Conservation (phyloP, 1,140 invertebrate species). For the Fopius arisanus region DNA sequence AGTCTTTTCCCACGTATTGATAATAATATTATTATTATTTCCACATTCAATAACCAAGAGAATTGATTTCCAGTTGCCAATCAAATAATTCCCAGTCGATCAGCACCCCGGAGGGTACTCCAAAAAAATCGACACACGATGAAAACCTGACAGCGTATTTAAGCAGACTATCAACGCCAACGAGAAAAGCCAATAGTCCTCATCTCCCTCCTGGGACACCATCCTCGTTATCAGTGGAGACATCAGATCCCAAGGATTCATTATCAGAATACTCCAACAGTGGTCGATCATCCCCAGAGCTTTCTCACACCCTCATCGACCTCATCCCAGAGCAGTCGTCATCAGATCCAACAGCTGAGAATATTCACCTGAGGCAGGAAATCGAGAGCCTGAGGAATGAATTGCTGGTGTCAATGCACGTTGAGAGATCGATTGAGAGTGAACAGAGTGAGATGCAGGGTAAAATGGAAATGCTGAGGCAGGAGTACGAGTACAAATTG, state of each 20-base stretch:
- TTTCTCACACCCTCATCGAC: conserved; percentile 31
- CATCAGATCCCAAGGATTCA: conserved; percentile 47
- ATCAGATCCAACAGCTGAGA: conserved; percentile 42
- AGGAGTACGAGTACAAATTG: conserved; percentile 32
- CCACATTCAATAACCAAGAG: too few relatives aligned
- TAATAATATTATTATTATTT: too few relatives aligned
- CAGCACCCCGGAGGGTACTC: neutral
- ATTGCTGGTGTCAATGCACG: conserved; percentile 64
- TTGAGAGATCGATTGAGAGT: conserved; percentile 66
- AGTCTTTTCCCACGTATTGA: too few relatives aligned
- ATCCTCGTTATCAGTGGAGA: conserved; percentile 44
- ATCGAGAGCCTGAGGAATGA: conserved; percentile 68
- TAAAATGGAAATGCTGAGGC: conserved; percentile 21
- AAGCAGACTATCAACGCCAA: conserved; percentile 42
- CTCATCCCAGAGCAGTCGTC: neutral
- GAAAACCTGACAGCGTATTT: conserved; percentile 43
- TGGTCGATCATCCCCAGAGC: conserved; percentile 43
- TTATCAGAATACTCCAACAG: conserved; percentile 48
- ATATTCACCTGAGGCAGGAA: conserved; percentile 66
- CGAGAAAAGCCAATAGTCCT: conserved; percentile 21
- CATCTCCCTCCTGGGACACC: conserved; percentile 43
- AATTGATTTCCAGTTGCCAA: neutral
- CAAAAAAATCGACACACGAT: conserved; percentile 19
- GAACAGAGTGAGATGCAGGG: conserved; percentile 22
- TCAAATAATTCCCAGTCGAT: conserved; percentile 20